Conservation (phyloP, 2,113 vertebrate species). For the Rousettus leschenaultii region DNA sequence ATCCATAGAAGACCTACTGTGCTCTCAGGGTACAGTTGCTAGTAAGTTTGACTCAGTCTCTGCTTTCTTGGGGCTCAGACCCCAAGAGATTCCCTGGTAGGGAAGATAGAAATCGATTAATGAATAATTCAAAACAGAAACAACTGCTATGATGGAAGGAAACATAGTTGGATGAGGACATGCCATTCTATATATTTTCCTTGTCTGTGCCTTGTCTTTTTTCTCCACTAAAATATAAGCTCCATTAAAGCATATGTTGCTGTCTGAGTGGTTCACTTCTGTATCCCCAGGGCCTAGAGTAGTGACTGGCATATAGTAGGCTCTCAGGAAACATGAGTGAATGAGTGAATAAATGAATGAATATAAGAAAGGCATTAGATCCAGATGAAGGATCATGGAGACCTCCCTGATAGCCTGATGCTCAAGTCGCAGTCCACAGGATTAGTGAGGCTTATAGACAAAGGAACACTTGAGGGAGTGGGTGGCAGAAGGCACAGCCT, state of each 20-base stretch:
- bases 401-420: neutral
- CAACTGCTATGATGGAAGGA: neutral
- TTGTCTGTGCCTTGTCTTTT: neutral
- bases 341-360: neutral
- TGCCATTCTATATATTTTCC: neutral
- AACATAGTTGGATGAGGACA: neutral
- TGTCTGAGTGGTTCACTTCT: neutral
- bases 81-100: neutral
- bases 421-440: neutral
- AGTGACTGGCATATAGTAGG: neutral
- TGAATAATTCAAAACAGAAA: neutral
- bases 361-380: neutral
- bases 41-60: neutral
- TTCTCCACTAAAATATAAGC: neutral
- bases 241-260: fast-evolving
- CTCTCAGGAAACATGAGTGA: neutral
- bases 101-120: neutral
- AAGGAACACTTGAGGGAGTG: neutral
- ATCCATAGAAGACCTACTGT: neutral
- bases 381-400: neutral
- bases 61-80: neutral
- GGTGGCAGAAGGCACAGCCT: neutral
- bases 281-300: neutral
- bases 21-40: neutral
- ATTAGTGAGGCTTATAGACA: neutral